These are phyloP conservation scores for Auanema freiburgensis DNA, from an alignment of 2,888 invertebrate genomes.

Conservation along the genomic window DNA sequence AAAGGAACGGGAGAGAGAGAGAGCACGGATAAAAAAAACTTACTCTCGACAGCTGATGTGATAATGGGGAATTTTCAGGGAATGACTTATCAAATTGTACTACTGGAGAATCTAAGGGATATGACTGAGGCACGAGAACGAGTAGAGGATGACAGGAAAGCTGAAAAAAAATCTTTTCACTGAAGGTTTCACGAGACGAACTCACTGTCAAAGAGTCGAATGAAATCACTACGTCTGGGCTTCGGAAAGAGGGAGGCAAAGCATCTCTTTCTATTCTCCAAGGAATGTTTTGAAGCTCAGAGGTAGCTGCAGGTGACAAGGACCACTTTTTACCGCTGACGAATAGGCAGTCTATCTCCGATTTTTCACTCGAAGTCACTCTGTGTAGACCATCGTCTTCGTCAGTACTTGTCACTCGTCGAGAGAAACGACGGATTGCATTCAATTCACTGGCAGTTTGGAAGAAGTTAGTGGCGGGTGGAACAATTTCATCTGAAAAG, in stretches of 20 bases:
- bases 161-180: slow-evolving; percentile 11
- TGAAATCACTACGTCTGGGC: slow-evolving; percentile 31
- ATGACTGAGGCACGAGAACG: slow-evolving; percentile 26
- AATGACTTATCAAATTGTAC: slow-evolving; percentile 40
- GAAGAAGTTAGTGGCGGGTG: background rate
- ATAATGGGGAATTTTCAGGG: slow-evolving; percentile 13
- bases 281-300: slow-evolving; percentile 22
- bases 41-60: slow-evolving; percentile 19
- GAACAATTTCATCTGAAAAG: slow-evolving; percentile 4
- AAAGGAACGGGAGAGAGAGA: background rate
- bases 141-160: slow-evolving; percentile 25
- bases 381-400: background rate
- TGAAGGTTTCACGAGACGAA: slow-evolving; percentile 6
- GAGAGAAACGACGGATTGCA: background rate
- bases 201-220: slow-evolving; percentile 20
- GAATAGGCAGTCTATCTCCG: slow-evolving; percentile 31
- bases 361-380: background rate
- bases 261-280: slow-evolving; percentile 34
- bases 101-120: slow-evolving; percentile 28
- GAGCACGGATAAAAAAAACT: background rate
- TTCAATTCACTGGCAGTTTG: slow-evolving; percentile 1
- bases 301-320: slow-evolving; percentile 25
- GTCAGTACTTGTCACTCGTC: background rate
- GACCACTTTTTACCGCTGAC: slow-evolving; percentile 26
- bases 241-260: slow-evolving; percentile 26